phyloP scores from a whole-genome alignment of 2,113 vertebrate species.

The Astur gentilis region DNA sequence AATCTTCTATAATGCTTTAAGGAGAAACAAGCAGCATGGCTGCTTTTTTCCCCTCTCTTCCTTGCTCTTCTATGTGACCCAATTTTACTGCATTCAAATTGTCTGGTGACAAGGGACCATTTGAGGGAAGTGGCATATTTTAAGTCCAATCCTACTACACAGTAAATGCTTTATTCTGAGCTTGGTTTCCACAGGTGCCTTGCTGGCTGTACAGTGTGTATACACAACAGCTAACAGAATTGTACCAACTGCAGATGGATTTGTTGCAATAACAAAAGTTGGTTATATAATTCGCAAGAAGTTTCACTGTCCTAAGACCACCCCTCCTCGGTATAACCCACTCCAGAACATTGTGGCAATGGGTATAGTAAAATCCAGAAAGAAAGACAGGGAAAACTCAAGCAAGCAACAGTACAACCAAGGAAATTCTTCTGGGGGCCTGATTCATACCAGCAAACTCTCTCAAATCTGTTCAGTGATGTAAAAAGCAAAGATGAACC shows the following conservation, averaged over 20 bases:
- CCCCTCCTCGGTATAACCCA: constrained; percentile 55
- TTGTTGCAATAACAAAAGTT: constrained; percentile 67
- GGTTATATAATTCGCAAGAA: constrained; percentile 68
- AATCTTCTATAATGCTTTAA: not conserved
- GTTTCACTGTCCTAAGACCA: constrained; percentile 67
- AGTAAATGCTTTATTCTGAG: not conserved
- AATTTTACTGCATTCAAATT: not conserved
- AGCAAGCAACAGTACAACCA: not conserved
- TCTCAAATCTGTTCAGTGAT: not conserved
- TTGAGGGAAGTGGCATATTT: rapidly evolving
- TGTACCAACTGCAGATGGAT: constrained; percentile 68
- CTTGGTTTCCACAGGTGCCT: constrained; percentile 53
- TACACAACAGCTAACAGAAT: constrained; percentile 70
- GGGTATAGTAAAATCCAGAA: constrained; percentile 67
- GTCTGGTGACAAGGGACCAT: not conserved
- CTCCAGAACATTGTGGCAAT: constrained; percentile 68
- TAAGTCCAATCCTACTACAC: not conserved
- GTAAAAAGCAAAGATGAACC: not conserved
- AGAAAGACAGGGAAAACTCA: not conserved
- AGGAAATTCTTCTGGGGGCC: not conserved
- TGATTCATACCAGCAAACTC: not conserved
- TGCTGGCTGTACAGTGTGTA: constrained; percentile 74
- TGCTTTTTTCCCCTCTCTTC: not conserved
- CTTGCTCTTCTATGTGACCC: not conserved
- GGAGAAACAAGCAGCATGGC: not conserved